Conservation (phyloP, 2,113 vertebrate genomes). For the Okapia johnstoni region DNA sequence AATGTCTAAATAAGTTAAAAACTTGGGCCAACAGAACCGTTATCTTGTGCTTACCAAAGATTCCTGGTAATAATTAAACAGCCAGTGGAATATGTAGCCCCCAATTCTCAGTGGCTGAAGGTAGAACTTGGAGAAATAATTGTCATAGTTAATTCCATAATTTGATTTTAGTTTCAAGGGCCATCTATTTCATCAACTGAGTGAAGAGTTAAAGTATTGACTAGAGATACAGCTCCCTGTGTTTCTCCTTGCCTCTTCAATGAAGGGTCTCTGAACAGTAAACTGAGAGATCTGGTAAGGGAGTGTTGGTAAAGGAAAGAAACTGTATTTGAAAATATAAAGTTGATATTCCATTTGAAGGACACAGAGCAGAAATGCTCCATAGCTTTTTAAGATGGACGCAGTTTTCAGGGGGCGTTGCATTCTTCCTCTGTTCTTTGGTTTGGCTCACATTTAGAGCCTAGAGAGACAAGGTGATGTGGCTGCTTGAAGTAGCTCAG, state of each 20-base stretch:
- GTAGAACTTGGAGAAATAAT: not conserved
- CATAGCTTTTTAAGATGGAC: not conserved
- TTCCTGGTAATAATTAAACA: not conserved
- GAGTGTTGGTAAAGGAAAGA: not conserved
- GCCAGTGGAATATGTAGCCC: not conserved
- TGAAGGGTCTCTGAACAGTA: not conserved
- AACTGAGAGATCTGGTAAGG: not conserved
- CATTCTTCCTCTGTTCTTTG: not conserved
- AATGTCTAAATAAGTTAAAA: not conserved
- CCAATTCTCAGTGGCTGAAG: not conserved
- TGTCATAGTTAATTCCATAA: not conserved
- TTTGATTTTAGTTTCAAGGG: not conserved
- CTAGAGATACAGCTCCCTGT: not conserved
- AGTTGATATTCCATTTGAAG: not conserved
- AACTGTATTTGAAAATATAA: not conserved
- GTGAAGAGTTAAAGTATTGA: not conserved
- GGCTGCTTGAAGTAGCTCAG: not conserved
- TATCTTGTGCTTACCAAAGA: conserved; percentile 1
- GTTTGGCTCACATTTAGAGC: not conserved
- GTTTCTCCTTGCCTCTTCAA: not conserved
- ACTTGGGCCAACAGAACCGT: not conserved
- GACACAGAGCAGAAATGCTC: not conserved
- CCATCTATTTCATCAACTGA: not conserved
- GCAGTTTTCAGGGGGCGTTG: not conserved
- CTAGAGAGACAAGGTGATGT: too few relatives aligned